Evolutionary conservation across 2,797 vertebrate genomes (phyloP).

Genomic region (Holocentrus rufus): DNA sequence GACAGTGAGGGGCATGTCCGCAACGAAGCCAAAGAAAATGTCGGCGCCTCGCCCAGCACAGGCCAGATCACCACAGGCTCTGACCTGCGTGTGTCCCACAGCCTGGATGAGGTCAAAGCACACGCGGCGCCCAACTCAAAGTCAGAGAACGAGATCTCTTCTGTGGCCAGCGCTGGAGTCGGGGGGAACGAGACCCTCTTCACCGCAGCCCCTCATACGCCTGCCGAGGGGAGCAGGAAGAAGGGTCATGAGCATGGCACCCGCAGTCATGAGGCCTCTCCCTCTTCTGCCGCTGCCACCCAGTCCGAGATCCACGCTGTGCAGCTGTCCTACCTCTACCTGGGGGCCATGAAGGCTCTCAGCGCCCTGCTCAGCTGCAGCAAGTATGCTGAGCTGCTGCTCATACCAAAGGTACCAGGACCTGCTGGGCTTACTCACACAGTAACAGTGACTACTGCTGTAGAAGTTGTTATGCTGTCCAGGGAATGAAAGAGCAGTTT

Average conservation of each 20-base stretch:
- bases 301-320: constrained; percentile 93
- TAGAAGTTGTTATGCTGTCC: too few species aligned
- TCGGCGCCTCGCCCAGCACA: not conserved
- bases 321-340: constrained; percentile 95
- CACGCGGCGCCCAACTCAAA: constrained; percentile 82
- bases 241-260: constrained; percentile 88
- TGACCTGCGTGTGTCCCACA: constrained; percentile 84
- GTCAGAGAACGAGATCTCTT: constrained; percentile 87
- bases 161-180: constrained; percentile 77
- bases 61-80: constrained; percentile 10
- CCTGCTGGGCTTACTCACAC: not conserved
- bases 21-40: constrained; percentile 72
- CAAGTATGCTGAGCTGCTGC: constrained; percentile 95
- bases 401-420: constrained; percentile 91
- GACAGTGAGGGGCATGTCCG: constrained; percentile 80
- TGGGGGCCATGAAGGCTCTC: constrained; percentile 97
- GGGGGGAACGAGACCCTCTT: constrained; percentile 70
- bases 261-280: constrained; percentile 81
- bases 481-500: not conserved
- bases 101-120: constrained; percentile 88
- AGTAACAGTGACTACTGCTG: not conserved
- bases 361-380: constrained; percentile 96
- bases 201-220: constrained; percentile 68
- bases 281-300: constrained; percentile 48
- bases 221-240: constrained; percentile 84